Evolutionary conservation across 2,113 vertebrate genomes (phyloP), one percentile per base, ranked within the genome.

Genomic region (human): DNA sequence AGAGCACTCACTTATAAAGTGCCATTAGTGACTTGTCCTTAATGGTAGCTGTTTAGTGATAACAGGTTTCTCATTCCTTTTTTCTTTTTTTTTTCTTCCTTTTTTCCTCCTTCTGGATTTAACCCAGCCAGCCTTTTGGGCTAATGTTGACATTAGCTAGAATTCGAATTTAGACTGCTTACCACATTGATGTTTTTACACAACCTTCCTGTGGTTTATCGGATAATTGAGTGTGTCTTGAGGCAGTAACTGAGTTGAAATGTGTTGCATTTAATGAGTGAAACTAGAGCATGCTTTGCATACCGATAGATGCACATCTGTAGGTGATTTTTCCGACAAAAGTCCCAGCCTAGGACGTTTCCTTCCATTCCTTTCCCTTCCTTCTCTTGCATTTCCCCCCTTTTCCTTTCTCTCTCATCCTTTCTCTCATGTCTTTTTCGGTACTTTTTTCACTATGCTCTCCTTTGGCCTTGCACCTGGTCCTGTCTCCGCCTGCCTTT

Each of bases 211-310:
- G 70, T 3, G 50, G 73, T 66, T 55, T 68, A 52, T 68, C 5
- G 6, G 48, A n/a, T 84, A 57, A 76, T 23, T 50, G 95, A 85
- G 97, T 25, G 78, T 66, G 89, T 96, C 90, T 93, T 13, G 35
- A 76, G 96, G 94, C 85, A 72, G 85, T 23, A 23, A 13, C 89
- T 20, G 30, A 12, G 88, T 55, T 78, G 83, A 83, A 25, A 32
- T 20, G 59, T 4, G 57, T 20, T 73, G 20, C 61, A 2, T 66
- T 52, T 72, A 85, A 48, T 10, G 72, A 76, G 84, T 40, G 89
- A 48, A 22, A 32, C 16, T 0, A 2, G 76, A 38, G 48, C 40
- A 1, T 43, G 68, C 61, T 72, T 38, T 68, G 89, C 30, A 8
- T 13, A 3, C 32, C 43, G 82, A 72, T 8, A 3, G 94, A 38